A percentile compares a stretch with the other conserved stretches of the same genome.
Conservation (phyloP, 2,113 vertebrate genomes). For the Megaptera novaeangliae region DNA sequence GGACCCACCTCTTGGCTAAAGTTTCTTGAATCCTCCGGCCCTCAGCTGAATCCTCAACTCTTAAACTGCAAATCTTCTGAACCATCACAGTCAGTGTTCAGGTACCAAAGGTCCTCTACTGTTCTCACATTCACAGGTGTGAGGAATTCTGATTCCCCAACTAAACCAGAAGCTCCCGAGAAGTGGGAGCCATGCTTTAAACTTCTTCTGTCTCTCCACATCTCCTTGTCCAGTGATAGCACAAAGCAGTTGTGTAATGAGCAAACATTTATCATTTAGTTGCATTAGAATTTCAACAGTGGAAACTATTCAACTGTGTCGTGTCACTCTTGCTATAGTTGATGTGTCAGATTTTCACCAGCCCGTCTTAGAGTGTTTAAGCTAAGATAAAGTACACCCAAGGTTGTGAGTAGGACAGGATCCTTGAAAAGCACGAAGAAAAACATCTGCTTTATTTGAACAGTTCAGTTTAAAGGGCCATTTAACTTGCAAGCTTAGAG, state of each 20-base stretch:
- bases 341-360: background rate
- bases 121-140: background rate
- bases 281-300: background rate
- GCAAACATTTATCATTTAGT: background rate
- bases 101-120: too few relatives aligned
- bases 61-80: background rate
- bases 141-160: background rate
- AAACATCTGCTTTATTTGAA: slow-evolving; percentile 27
- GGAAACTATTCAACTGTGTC: background rate
- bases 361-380: background rate
- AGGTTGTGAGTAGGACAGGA: background rate
- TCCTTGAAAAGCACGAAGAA: background rate
- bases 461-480: background rate
- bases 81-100: background rate
- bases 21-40: background rate
- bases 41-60: background rate
- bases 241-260: background rate
- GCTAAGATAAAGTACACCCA: fast-evolving
- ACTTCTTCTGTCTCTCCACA: background rate
- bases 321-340: background rate
- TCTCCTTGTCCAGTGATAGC: background rate
- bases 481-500: slow-evolving; percentile 10
- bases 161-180: background rate
- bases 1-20: background rate
- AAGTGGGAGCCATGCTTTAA: background rate